phyloP scores from a whole-genome alignment of 2,888 invertebrate genomes.

The Megaustenia siamemsis region DNA sequence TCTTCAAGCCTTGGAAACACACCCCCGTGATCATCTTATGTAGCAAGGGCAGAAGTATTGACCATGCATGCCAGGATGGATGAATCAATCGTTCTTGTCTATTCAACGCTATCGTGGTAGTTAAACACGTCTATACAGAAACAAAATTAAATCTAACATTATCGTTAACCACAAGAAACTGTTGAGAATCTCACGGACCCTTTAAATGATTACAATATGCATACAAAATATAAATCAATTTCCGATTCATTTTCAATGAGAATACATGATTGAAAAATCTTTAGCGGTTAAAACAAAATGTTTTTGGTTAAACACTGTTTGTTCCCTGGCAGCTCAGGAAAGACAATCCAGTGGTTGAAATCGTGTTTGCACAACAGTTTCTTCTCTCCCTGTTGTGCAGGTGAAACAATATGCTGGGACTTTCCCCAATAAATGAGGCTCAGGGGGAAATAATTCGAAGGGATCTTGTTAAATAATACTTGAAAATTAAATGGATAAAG shows the following conservation, averaged over 20 bases:
- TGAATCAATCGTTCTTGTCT: not conserved
- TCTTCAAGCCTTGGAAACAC: not conserved
- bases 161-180: slow-evolving; percentile 6
- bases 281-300: slow-evolving; percentile 22
- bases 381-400: slow-evolving; percentile 11
- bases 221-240: slow-evolving; percentile 34
- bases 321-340: slow-evolving; percentile 13
- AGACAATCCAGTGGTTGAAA: slow-evolving; percentile 16
- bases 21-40: not conserved
- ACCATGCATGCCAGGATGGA: not conserved
- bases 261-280: slow-evolving; percentile 38
- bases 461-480: not conserved
- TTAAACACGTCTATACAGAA: not conserved
- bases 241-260: slow-evolving; percentile 43
- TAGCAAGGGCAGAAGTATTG: slow-evolving; percentile 18
- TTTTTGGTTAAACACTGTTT: slow-evolving; percentile 31
- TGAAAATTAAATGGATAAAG: not conserved
- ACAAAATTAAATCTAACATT: slow-evolving; percentile 3
- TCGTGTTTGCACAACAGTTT: slow-evolving; percentile 27
- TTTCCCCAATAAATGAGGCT: not conserved
- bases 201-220: not conserved
- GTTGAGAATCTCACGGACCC: slow-evolving; percentile 9
- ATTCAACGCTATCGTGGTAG: not conserved
- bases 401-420: not conserved
- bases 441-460: not conserved